Evolutionary conservation across 1,140 invertebrate genomes (phyloP).

Genomic region (Drosophila funebris): DNA sequence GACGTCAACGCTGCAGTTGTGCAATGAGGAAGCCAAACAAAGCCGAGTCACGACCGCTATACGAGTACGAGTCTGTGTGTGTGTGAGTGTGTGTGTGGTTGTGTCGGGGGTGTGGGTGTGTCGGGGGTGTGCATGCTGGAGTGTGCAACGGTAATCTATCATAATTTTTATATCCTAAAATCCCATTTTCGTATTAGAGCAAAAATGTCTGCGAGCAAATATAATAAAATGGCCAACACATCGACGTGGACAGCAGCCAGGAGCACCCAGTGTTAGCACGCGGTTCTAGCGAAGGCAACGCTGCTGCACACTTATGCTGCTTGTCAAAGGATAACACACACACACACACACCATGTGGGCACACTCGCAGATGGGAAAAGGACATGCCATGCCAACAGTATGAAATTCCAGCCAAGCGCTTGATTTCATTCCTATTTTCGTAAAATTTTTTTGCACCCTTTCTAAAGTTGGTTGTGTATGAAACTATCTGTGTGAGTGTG

Average conservation of each 20-base stretch:
- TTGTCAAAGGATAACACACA: conserved; percentile 78
- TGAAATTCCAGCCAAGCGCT: conserved; percentile 76
- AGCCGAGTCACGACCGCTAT: conserved; percentile 37
- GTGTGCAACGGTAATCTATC: conserved; percentile 80
- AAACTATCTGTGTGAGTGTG: not conserved
- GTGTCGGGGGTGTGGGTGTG: conserved; percentile 8
- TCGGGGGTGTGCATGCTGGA: conserved; percentile 19
- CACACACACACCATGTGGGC: conserved; percentile 15
- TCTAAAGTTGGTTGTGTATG: not conserved
- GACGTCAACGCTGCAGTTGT: conserved; percentile 36
- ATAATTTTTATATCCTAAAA: conserved; percentile 84
- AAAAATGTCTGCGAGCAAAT: conserved; percentile 83
- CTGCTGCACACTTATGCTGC: conserved; percentile 63
- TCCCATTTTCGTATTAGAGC: conserved; percentile 83
- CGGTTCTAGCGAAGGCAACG: conserved; percentile 27
- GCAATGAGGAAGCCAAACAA: conserved; percentile 37
- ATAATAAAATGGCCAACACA: conserved; percentile 80
- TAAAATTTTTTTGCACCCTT: conserved; percentile 49
- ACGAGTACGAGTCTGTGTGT: not conserved
- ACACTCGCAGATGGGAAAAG: conserved; percentile 4
- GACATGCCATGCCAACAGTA: conserved; percentile 62
- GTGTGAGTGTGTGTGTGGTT: not conserved
- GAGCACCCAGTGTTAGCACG: conserved; percentile 13
- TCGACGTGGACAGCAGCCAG: conserved; percentile 46
- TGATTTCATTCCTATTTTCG: conserved; percentile 68